Percentiles rank a stretch among this genome's conserved stretches.
Conservation (phyloP, 2,113 vertebrate genomes). For the Pollachius pollachius region DNA sequence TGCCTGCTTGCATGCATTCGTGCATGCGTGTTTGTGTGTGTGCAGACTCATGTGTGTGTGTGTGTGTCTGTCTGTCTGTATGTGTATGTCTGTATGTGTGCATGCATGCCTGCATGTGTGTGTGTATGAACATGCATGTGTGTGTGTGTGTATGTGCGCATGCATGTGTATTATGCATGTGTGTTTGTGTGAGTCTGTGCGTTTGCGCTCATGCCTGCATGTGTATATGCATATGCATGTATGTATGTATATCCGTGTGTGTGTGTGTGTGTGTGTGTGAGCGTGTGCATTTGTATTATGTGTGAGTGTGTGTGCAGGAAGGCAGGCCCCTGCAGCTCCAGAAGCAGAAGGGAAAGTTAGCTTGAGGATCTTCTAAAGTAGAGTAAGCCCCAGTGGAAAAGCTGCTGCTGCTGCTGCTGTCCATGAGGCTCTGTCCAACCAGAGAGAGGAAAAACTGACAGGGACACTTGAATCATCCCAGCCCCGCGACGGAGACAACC, state of each 20-base stretch:
- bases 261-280: no score
- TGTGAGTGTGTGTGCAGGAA: conserved; percentile 36
- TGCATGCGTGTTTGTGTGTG: no score
- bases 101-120: no score
- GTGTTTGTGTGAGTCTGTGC: no score
- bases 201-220: no score
- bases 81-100: neutral
- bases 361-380: conserved; percentile 39
- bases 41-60: no score
- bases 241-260: no score
- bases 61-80: neutral
- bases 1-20: neutral
- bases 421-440: no score
- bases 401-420: conserved; percentile 57
- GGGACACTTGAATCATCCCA: conserved; percentile 69
- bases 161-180: conserved; percentile 40
- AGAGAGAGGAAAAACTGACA: conserved; percentile 72
- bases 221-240: no score
- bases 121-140: no score
- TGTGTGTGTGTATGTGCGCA: no score
- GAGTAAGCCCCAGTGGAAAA: conserved; percentile 67
- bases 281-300: no score
- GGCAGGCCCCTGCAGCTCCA: conserved; percentile 25
- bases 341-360: conserved; percentile 42
- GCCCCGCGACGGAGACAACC: conserved; percentile 64